These are phyloP conservation scores for Lepidocyrtoides sp. DNA, from an alignment of 2,888 invertebrate genomes.

Conservation along the genomic window DNA sequence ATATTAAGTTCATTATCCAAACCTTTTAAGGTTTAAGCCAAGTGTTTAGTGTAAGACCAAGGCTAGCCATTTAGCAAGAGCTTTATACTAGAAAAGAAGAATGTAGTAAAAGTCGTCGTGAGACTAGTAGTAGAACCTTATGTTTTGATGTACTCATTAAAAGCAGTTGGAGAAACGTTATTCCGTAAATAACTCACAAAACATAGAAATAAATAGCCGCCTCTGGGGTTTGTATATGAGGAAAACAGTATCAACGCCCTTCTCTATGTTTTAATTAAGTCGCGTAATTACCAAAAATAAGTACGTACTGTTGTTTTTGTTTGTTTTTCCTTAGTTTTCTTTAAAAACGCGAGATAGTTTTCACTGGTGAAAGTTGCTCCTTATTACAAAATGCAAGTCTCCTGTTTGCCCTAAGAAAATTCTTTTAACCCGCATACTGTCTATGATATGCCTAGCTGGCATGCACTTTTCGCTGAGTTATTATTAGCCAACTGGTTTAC, in stretches of 20 bases:
- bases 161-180: constrained; percentile 18
- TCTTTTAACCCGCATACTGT: neutral
- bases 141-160: constrained; percentile 34
- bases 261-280: constrained; percentile 65
- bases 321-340: neutral
- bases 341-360: no score
- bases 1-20: neutral
- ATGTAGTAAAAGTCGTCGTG: neutral
- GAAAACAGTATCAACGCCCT: constrained; percentile 10
- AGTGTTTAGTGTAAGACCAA: neutral
- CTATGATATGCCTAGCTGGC: neutral
- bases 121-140: constrained; percentile 1
- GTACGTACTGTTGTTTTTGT: constrained; percentile 17
- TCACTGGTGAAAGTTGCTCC: neutral
- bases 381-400: neutral
- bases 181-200: constrained; percentile 32
- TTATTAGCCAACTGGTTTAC: constrained; percentile 50
- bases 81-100: no score
- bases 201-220: constrained; percentile 33
- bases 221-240: constrained; percentile 13
- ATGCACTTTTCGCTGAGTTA: constrained; percentile 50
- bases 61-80: neutral
- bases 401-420: neutral
- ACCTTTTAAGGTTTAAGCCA: neutral
- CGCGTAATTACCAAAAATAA: constrained; percentile 68